Conservation (phyloP, 2,797 vertebrate species). For the Oreochromis mossambicus region DNA sequence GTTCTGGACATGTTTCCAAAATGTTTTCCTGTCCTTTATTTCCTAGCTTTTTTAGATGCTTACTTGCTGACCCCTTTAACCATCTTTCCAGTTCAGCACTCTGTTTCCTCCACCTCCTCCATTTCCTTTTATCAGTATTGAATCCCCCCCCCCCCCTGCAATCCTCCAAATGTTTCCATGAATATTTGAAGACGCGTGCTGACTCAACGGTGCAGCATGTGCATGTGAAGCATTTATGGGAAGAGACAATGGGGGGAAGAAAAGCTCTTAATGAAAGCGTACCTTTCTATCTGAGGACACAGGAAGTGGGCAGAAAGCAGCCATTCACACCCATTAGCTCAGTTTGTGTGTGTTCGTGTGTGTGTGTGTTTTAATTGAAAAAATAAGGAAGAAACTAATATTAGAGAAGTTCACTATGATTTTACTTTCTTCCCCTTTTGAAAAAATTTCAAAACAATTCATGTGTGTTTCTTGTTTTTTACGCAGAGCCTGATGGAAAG, state of each 20-base stretch:
- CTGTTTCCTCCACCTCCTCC: not conserved
- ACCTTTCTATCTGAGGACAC: not conserved
- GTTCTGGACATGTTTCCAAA: not conserved
- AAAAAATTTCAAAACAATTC: not conserved
- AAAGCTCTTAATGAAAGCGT: slow-evolving; percentile 2
- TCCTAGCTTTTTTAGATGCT: not conserved
- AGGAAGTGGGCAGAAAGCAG: slow-evolving; percentile 17
- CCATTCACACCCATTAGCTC: not conserved
- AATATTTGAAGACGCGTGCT: slow-evolving; percentile 44
- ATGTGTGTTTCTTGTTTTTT: not conserved
- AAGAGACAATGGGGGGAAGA: not conserved
- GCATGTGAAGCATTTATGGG: not conserved
- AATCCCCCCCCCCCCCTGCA: not conserved
- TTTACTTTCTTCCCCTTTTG: not conserved
- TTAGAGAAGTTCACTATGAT: not conserved
- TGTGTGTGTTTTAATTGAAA: not conserved
- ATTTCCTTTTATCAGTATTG: slow-evolving; percentile 31
- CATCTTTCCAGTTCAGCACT: not conserved
- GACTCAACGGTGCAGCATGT: not conserved
- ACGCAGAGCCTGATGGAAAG: slow-evolving; percentile 74
- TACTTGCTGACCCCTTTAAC: not conserved
- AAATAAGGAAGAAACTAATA: not conserved
- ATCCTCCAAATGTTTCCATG: slow-evolving; percentile 1
- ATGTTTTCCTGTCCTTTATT: not conserved
- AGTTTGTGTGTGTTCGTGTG: not conserved